Evolutionary conservation across 2,797 vertebrate genomes (phyloP).

Genomic region (Austrolebias charrua): DNA sequence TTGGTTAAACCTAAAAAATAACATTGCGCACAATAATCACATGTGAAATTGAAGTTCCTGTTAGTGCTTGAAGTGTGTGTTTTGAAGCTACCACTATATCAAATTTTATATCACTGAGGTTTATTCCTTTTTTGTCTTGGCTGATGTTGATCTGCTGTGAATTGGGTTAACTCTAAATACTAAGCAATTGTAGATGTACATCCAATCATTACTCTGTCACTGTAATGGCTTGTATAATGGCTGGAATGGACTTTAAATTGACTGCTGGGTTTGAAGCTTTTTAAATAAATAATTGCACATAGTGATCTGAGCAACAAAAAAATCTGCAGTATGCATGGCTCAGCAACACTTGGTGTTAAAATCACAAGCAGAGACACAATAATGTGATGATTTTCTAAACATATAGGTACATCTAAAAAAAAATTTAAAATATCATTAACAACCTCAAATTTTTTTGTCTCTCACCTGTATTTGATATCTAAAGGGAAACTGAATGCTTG

Average conservation of each 20-base stretch:
- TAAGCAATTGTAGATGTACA: too few relatives aligned
- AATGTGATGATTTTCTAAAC: constrained; percentile 6
- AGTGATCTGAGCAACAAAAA: constrained; percentile 36
- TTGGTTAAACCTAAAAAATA: too few relatives aligned
- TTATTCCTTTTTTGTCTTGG: too few relatives aligned
- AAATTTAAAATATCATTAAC: too few relatives aligned
- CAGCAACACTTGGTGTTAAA: constrained; percentile 22
- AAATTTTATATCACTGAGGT: too few relatives aligned
- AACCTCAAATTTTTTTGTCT: too few relatives aligned
- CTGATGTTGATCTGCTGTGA: too few relatives aligned
- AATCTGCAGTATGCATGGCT: constrained; percentile 21
- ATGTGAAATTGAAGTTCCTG: too few relatives aligned
- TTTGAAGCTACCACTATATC: too few relatives aligned
- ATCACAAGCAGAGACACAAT: constrained; percentile 3
- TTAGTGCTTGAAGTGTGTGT: too few relatives aligned
- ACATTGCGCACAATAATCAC: too few relatives aligned
- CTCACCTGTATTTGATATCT: not conserved
- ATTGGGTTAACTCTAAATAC: too few relatives aligned
- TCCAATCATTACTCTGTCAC: constrained; percentile 13
- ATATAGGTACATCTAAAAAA: not conserved
- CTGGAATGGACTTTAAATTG: constrained; percentile 58
- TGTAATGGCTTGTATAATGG: constrained; percentile 61
- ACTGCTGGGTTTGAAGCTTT: constrained; percentile 46
- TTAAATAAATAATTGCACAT: constrained; percentile 47
- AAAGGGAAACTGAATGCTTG: constrained; percentile 6